Base-by-base conservation (phyloP, 1,140 invertebrate genomes). In the Drosophila nikananu region DNA sequence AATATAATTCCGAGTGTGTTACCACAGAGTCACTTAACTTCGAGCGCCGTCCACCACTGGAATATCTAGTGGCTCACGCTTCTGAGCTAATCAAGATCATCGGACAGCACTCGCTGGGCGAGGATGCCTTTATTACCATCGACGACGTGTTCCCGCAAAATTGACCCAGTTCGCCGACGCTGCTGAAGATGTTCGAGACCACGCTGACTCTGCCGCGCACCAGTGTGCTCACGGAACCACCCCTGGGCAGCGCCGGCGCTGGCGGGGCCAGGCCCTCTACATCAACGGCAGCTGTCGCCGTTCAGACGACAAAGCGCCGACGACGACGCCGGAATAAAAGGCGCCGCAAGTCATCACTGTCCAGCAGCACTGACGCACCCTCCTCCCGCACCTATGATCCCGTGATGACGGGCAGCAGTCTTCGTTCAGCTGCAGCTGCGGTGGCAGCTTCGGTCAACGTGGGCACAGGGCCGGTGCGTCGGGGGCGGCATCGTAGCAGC, bases 51-150 rank as follows among this genome's bases (percentile, higher is more conserved):
- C 98, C 98, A 46, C 97, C 98, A 7, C 94, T 99, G 86, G 98
- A 99, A 95, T 95, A 98, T 77, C 97, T 97, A 81, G 96, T 98
- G 86, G 96, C 96, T 74, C 98, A 99, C 93, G 97, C 98, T 21
- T 95, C 96, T 80, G 96, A 98, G 93, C 95, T 99, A 80, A 95
- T 99, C 77, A 96, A 96, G 68, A 94, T 98, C 71, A 99, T 99
- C 97, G 96, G 97, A 49, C 96, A 96, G 90, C 95, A 96, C 60
- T 97, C 97, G 61, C 95, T 99, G 63, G 98, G 98, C 80, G 97
- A 97, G 60, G 98, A 98, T 95, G 98, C 98, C 92, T 99, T 99
- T 95, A 97, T 97, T 79, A 96, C 96, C 87, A 95, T 97, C 80
- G 95, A 96, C 83, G 95, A 96, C 93, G 94, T 96, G 78, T 94